Evolutionary conservation across 1,140 invertebrate genomes (phyloP).

Genomic region (Plectrocnemia conspersa): DNA sequence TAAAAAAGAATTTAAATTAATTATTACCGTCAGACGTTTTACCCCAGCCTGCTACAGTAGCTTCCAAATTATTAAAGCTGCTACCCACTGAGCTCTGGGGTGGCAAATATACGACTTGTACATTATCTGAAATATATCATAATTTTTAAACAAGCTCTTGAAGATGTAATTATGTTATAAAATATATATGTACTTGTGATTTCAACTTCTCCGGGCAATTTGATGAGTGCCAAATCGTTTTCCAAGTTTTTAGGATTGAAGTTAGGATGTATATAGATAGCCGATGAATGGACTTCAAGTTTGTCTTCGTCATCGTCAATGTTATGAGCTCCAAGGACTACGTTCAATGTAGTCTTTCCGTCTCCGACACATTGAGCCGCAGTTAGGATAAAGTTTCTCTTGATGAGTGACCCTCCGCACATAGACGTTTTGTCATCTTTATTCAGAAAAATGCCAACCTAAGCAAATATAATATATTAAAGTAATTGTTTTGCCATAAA

Average conservation of each 20-base stretch:
- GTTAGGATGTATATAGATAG: slow-evolving; percentile 47
- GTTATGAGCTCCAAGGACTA: slow-evolving; percentile 50
- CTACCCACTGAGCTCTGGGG: slow-evolving; percentile 39
- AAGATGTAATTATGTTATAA: no score
- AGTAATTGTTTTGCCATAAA: no score
- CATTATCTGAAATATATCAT: slow-evolving; percentile 47
- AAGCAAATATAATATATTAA: background rate
- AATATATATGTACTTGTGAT: no score
- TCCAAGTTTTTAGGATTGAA: slow-evolving; percentile 44
- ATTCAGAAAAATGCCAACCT: slow-evolving; percentile 30
- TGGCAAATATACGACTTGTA: slow-evolving; percentile 46
- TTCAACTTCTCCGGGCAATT: slow-evolving; percentile 49
- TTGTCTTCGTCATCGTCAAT: slow-evolving; percentile 44
- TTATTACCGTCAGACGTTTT: slow-evolving; percentile 42
- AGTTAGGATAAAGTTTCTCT: slow-evolving; percentile 52
- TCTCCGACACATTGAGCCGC: slow-evolving; percentile 55
- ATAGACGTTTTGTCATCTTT: slow-evolving; percentile 44
- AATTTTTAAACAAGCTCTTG: no score
- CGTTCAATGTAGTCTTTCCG: slow-evolving; percentile 32
- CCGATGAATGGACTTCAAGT: slow-evolving; percentile 41
- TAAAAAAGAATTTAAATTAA: background rate
- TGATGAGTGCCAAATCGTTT: slow-evolving; percentile 56
- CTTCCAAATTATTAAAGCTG: slow-evolving; percentile 42
- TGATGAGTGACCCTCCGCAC: slow-evolving; percentile 60
- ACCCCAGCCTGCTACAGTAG: slow-evolving; percentile 53